These are phyloP conservation scores for Seladonia tumulorum DNA, from an alignment of 2,888 invertebrate species.

Conservation along the genomic window DNA sequence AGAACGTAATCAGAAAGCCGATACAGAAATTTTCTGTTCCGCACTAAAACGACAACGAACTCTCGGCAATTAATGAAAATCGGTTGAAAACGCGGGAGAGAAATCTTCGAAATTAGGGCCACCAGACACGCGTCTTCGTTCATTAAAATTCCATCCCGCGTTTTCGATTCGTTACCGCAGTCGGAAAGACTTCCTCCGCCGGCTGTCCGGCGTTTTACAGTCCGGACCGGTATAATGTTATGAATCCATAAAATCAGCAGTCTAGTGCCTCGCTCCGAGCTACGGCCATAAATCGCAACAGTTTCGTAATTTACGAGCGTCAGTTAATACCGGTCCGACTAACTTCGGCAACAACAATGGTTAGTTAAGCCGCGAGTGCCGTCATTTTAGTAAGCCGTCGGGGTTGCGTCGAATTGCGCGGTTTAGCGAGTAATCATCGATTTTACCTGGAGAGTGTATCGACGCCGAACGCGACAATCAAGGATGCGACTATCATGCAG, in stretches of 20 bases:
- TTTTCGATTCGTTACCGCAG: too few relatives aligned
- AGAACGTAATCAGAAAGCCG: not conserved
- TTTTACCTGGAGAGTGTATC: conserved; percentile 91
- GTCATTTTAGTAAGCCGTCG: conserved; percentile 1
- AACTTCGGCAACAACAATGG: not conserved
- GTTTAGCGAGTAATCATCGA: conserved; percentile 24
- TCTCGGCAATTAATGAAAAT: not conserved
- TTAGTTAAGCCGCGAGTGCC: not conserved
- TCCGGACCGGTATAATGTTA: not conserved
- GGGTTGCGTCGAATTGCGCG: not conserved
- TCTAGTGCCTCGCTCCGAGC: not conserved
- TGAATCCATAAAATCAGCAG: conserved; percentile 18
- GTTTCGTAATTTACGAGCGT: conserved; percentile 14
- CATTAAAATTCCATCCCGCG: not conserved
- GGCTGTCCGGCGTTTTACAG: not conserved
- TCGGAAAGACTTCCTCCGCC: not conserved
- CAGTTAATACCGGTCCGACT: not conserved
- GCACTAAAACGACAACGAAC: not conserved
- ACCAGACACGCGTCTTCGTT: not conserved
- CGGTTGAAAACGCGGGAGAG: not conserved
- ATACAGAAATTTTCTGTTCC: not conserved
- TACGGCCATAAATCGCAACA: conserved; percentile 14
- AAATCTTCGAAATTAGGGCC: not conserved
- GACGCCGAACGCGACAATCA: conserved; percentile 91
- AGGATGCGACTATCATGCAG: conserved; percentile 91